These are phyloP conservation scores for Ophiothrix spiculata DNA, from an alignment of 35 echinoderm and acorn worm genomes.

Conservation along the genomic window DNA sequence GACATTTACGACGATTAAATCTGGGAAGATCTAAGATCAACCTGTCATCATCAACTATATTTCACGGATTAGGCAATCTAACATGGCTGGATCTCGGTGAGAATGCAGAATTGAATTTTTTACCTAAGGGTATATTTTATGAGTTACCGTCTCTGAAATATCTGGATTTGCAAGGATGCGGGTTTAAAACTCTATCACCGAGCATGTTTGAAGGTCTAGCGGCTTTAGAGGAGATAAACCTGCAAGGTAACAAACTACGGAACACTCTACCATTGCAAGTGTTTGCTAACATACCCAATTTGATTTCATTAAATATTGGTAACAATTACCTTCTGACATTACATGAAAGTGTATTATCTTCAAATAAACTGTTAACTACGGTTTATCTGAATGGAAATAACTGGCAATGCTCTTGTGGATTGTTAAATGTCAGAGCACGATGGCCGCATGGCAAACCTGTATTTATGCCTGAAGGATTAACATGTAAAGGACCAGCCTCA, in stretches of 20 bases:
- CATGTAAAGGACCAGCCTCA: background rate
- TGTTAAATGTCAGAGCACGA: background rate
- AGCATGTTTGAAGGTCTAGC: background rate
- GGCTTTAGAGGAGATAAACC: background rate
- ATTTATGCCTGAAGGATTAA: background rate
- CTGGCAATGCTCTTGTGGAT: background rate
- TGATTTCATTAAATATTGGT: background rate
- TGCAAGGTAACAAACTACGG: background rate
- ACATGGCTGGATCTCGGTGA: background rate
- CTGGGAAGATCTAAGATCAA: background rate
- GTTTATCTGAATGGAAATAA: background rate
- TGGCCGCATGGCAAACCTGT: background rate
- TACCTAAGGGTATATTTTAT: background rate
- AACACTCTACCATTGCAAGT: background rate
- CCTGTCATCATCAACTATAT: background rate
- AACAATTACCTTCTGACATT: background rate
- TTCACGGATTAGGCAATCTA: background rate
- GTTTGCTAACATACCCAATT: background rate
- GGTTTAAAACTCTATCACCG: background rate
- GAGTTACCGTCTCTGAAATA: background rate
- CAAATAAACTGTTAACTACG: background rate
- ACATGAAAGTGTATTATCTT: background rate
- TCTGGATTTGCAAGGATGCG: background rate
- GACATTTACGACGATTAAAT: background rate
- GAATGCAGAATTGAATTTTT: background rate